These are phyloP conservation scores for Malurus alboscapulatus DNA, from an alignment of 2,113 vertebrate species.

Conservation along the genomic window DNA sequence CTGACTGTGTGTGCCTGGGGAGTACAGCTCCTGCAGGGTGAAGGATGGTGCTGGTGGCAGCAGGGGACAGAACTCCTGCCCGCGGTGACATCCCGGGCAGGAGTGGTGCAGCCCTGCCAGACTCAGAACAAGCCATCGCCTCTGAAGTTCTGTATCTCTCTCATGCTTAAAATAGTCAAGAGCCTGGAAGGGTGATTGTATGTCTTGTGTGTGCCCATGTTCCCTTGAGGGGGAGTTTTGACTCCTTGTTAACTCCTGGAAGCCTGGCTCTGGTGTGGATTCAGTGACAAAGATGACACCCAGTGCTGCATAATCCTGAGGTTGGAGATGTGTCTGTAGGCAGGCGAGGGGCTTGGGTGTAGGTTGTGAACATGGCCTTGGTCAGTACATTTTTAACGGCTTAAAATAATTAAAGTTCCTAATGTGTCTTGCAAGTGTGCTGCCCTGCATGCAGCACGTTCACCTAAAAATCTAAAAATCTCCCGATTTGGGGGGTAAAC, in stretches of 20 bases:
- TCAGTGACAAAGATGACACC: not conserved
- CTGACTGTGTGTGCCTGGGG: not conserved
- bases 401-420: not conserved
- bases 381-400: not conserved
- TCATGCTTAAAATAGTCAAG: not conserved
- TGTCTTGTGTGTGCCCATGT: not conserved
- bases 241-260: constrained; percentile 1
- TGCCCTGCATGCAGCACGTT: not conserved
- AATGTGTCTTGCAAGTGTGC: not conserved
- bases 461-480: not conserved
- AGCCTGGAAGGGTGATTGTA: not conserved
- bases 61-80: not conserved
- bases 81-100: accelerated
- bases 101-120: not conserved
- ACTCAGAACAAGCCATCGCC: accelerated
- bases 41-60: not conserved
- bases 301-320: accelerated
- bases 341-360: not conserved
- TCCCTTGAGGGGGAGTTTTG: not conserved
- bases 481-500: not conserved
- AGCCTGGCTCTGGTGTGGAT: not conserved
- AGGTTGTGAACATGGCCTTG: too few relatives aligned
- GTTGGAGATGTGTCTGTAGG: not conserved
- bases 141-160: not conserved
- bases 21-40: accelerated